phyloP scores from a whole-genome alignment of 2,113 vertebrate genomes.

The Laticauda colubrina region DNA sequence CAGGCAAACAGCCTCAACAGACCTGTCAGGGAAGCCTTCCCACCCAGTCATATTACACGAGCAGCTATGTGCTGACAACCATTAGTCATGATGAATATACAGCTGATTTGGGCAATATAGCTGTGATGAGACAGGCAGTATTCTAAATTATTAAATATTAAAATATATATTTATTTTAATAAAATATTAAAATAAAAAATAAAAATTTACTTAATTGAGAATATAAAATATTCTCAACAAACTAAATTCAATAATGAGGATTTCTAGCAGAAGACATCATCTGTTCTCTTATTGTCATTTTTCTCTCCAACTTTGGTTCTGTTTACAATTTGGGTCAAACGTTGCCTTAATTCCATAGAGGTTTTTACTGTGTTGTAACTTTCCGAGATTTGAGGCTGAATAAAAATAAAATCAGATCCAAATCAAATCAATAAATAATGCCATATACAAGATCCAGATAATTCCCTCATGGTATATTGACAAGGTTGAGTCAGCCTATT shows the following conservation, averaged over 20 bases:
- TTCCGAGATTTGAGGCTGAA: neutral
- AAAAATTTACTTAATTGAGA: neutral
- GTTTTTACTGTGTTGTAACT: neutral
- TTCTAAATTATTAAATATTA: neutral
- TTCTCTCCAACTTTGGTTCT: neutral
- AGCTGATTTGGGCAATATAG: conserved; percentile 42
- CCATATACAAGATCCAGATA: neutral
- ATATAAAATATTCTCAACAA: neutral
- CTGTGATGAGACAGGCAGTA: conserved; percentile 25
- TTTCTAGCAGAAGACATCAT: neutral
- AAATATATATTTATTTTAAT: neutral
- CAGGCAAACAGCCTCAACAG: conserved; percentile 41
- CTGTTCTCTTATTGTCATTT: neutral
- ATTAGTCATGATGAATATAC: neutral
- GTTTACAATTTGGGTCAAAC: neutral
- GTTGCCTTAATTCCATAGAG: neutral
- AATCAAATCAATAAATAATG: neutral
- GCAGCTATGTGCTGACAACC: conserved; percentile 33
- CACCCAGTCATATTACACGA: conserved; percentile 29
- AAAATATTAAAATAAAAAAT: neutral
- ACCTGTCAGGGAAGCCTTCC: conserved; percentile 39
- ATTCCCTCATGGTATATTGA: neutral
- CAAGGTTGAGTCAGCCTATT: neutral
- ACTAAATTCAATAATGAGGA: neutral
- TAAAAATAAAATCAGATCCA: neutral